Conservation (phyloP, 2,888 invertebrate species). For the Nephrocerus scutellatus region DNA sequence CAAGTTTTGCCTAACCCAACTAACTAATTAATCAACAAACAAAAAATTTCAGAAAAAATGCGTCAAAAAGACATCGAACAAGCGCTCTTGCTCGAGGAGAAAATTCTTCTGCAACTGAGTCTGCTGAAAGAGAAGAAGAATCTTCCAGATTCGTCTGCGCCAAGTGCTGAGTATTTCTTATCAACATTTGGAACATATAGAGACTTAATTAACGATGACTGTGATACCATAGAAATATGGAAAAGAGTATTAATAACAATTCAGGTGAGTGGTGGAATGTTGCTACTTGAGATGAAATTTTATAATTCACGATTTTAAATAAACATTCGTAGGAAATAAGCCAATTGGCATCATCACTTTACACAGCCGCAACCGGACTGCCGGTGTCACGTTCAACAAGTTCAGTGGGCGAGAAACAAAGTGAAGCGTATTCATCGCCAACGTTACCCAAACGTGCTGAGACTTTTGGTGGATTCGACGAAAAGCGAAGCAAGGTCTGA, state of each 20-base stretch:
- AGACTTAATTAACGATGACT: constrained; percentile 67
- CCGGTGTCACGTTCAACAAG: constrained; percentile 84
- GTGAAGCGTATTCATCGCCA: constrained; percentile 75
- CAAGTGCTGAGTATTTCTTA: constrained; percentile 43
- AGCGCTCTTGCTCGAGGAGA: constrained; percentile 78
- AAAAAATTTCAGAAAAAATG: constrained; percentile 60
- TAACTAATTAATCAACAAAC: neutral
- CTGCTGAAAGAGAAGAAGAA: constrained; percentile 57
- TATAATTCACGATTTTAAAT: neutral
- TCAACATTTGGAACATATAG: constrained; percentile 54
- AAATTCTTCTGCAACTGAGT: constrained; percentile 75
- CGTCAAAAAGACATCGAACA: constrained; percentile 84
- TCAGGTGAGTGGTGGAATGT: constrained; percentile 25
- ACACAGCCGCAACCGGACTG: constrained; percentile 60
- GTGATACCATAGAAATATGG: constrained; percentile 72
- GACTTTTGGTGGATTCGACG: constrained; percentile 93
- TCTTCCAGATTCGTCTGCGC: constrained; percentile 49
- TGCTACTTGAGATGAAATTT: neutral
- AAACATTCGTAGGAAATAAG: constrained; percentile 55
- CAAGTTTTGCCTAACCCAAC: neutral
- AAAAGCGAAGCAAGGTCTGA: constrained; percentile 45
- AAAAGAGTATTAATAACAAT: constrained; percentile 60
- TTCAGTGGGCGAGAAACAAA: constrained; percentile 89
- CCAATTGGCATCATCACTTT: constrained; percentile 65
- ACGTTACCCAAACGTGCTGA: constrained; percentile 87